A percentile compares a stretch with the other conserved stretches of the same genome.
These are phyloP conservation scores for Metopia argyrocephala DNA, from an alignment of 2,888 invertebrate genomes.

Conservation along the genomic window DNA sequence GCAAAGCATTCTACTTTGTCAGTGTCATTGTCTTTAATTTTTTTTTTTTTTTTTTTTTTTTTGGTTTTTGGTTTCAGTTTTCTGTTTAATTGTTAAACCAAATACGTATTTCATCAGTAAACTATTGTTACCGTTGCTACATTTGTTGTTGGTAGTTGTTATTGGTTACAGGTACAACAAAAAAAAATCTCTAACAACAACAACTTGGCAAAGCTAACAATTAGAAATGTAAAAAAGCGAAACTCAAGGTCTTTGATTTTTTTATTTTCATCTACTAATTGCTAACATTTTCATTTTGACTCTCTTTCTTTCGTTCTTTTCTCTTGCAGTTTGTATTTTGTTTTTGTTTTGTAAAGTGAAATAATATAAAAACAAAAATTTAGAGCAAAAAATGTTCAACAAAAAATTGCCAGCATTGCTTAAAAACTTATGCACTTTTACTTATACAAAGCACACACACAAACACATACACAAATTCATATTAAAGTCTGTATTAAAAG, in stretches of 20 bases:
- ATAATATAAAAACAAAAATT: background rate
- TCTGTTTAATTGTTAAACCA: constrained; percentile 48
- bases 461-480: background rate
- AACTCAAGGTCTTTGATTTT: constrained; percentile 54
- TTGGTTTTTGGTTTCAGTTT: background rate
- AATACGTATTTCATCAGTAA: constrained; percentile 50
- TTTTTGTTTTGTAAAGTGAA: background rate
- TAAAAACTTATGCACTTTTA: background rate
- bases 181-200: background rate
- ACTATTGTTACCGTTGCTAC: background rate
- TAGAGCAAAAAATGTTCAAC: background rate
- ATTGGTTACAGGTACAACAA: background rate
- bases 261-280: constrained; percentile 35
- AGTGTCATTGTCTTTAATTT: background rate
- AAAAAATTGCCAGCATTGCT: background rate
- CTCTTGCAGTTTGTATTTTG: background rate
- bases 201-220: background rate
- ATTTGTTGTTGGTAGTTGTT: constrained; percentile 16
- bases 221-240: constrained; percentile 23
- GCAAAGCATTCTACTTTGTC: background rate
- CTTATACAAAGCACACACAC: no score
- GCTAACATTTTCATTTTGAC: background rate
- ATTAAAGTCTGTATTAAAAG: background rate
- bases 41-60: background rate
- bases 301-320: constrained; percentile 5